phyloP scores from a whole-genome alignment of 2,888 invertebrate species.

The Acronicta alni region DNA sequence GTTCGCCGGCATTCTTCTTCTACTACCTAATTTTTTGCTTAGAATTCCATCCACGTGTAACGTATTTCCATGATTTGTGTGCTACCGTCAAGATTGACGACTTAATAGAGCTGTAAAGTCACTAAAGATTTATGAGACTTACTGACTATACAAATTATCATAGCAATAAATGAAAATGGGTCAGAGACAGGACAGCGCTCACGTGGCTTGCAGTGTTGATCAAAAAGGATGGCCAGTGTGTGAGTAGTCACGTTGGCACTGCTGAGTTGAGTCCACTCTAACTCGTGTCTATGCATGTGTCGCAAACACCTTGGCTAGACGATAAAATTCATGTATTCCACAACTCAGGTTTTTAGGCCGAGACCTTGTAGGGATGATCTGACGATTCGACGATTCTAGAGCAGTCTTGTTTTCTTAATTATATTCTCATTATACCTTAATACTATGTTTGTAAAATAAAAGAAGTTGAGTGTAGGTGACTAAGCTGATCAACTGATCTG shows the following conservation, averaged over 20 bases:
- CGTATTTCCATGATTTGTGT: constrained; percentile 38
- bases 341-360: constrained; percentile 68
- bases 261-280: constrained; percentile 14
- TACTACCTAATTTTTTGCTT: constrained; percentile 12
- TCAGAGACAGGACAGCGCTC: constrained; percentile 33
- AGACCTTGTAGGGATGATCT: constrained; percentile 51
- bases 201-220: constrained; percentile 43
- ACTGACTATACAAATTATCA: constrained; percentile 29
- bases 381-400: constrained; percentile 16
- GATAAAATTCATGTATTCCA: constrained; percentile 72
- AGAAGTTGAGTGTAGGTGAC: too few relatives aligned
- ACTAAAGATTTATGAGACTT: constrained; percentile 14
- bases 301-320: constrained; percentile 65
- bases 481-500: too few relatives aligned
- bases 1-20: background rate
- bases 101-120: constrained; percentile 22
- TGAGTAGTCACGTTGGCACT: constrained; percentile 66
- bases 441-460: constrained; percentile 9
- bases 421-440: constrained; percentile 7
- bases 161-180: constrained; percentile 46
- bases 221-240: constrained; percentile 12
- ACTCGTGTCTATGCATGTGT: constrained; percentile 68
- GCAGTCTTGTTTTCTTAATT: constrained; percentile 22
- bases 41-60: constrained; percentile 27
- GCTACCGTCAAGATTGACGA: constrained; percentile 26